Evolutionary conservation across 2,888 invertebrate species (phyloP).

Genomic region (Hyalella azteca): DNA sequence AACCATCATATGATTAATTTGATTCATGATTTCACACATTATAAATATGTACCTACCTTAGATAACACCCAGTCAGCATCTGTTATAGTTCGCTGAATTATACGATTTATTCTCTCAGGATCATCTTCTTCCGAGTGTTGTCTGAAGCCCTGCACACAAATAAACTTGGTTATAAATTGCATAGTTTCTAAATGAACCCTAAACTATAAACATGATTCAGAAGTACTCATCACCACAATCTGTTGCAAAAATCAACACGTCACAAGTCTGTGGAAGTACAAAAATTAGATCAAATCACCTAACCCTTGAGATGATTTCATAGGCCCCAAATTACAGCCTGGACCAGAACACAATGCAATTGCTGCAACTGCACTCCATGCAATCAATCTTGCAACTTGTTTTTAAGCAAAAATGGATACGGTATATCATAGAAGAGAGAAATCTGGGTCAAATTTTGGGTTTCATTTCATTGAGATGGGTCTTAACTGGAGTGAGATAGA

Average conservation of each 20-base stretch:
- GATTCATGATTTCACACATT: neutral
- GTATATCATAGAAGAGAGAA: too few species aligned
- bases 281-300: neutral
- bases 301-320: neutral
- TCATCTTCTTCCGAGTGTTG: slow-evolving; percentile 78
- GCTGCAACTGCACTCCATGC: too few species aligned
- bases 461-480: neutral
- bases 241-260: neutral
- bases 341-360: too few species aligned
- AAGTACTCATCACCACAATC: neutral
- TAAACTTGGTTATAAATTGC: slow-evolving; percentile 57
- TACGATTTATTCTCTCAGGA: slow-evolving; percentile 74
- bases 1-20: neutral
- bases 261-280: neutral
- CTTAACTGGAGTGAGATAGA: neutral
- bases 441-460: too few species aligned
- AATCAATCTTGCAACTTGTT: too few species aligned
- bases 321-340: neutral
- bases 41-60: slow-evolving; percentile 66
- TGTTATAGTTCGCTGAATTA: slow-evolving; percentile 73
- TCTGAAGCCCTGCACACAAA: slow-evolving; percentile 72
- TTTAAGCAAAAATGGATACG: too few species aligned
- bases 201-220: neutral
- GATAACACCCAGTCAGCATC: slow-evolving; percentile 80
- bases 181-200: neutral